These are phyloP conservation scores for Ondatra zibethicus DNA, from an alignment of 2,113 vertebrate genomes.

Conservation along the genomic window DNA sequence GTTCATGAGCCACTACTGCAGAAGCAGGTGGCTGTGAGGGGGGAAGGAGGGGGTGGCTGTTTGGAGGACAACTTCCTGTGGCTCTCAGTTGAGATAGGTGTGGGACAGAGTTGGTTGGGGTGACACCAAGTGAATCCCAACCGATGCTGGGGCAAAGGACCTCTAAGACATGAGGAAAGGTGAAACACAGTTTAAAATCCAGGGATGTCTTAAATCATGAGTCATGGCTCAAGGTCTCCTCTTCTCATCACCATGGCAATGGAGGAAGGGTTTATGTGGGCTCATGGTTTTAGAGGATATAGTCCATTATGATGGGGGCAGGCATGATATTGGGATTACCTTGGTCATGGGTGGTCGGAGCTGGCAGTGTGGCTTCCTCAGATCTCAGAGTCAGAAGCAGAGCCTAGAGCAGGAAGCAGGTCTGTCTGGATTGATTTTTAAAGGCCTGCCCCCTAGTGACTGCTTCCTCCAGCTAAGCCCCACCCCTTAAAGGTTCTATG, in stretches of 20 bases:
- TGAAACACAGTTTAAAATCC: neutral
- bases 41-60: neutral
- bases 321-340: too few species aligned
- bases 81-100: neutral
- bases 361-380: neutral
- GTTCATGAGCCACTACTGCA: neutral
- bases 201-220: neutral
- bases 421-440: neutral
- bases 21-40: too few species aligned
- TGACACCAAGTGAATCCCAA: neutral
- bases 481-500: neutral
- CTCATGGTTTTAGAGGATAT: neutral
- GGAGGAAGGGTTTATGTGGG: neutral
- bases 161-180: neutral
- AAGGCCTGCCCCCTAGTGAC: neutral
- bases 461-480: neutral
- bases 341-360: neutral
- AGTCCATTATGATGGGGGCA: neutral
- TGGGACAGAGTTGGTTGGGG: neutral
- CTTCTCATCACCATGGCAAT: neutral
- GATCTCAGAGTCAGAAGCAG: neutral
- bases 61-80: neutral
- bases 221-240: neutral
- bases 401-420: neutral
- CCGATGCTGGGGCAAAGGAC: neutral